Percentiles rank a stretch among this genome's conserved stretches.
Conservation (phyloP, 1,140 invertebrate genomes). For the Drosophila cardini region DNA sequence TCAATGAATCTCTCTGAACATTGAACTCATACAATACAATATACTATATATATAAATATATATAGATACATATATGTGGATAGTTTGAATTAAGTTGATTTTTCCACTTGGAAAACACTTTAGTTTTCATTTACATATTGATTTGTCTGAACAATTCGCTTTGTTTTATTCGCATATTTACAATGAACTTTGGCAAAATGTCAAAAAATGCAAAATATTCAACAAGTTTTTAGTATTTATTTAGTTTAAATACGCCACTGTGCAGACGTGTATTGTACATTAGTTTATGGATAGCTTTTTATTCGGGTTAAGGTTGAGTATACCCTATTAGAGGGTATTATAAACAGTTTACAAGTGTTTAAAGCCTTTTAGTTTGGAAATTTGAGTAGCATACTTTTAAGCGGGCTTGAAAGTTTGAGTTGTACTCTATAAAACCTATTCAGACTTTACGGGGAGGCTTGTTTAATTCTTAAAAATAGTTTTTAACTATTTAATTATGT, state of each 20-base stretch:
- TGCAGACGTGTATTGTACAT: slow-evolving; percentile 43
- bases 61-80: not conserved
- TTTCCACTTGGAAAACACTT: slow-evolving; percentile 10
- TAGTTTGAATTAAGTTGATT: not conserved
- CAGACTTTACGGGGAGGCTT: not conserved
- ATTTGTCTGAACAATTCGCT: slow-evolving; percentile 8
- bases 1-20: slow-evolving; percentile 11
- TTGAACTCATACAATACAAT: slow-evolving; percentile 10
- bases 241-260: slow-evolving; percentile 28
- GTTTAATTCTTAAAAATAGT: too few species aligned
- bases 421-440: not conserved
- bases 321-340: not conserved
- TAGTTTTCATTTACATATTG: slow-evolving; percentile 14
- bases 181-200: slow-evolving; percentile 76
- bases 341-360: not conserved
- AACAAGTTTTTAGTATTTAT: slow-evolving; percentile 50
- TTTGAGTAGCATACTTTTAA: not conserved
- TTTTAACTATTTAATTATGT: too few species aligned
- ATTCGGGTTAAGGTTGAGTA: slow-evolving; percentile 64
- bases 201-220: slow-evolving; percentile 44
- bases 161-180: slow-evolving; percentile 41
- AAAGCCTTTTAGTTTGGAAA: not conserved
- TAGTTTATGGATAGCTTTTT: slow-evolving; percentile 32
- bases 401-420: not conserved
- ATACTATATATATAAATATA: not conserved